Evolutionary conservation across 2,888 invertebrate species (phyloP).

Genomic region (Melieria picta): DNA sequence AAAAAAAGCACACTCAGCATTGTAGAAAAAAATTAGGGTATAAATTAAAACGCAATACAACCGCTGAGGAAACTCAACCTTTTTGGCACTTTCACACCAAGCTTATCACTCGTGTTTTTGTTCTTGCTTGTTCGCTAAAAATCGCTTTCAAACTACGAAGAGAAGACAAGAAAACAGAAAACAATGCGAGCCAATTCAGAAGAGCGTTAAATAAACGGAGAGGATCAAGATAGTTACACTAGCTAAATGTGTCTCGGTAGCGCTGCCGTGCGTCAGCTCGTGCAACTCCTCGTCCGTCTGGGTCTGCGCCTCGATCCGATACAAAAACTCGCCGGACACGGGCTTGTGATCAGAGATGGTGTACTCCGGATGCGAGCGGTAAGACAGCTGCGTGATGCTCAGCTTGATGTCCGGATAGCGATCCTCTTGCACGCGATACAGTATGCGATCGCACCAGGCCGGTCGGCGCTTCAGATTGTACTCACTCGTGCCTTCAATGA

Average conservation of each 20-base stretch:
- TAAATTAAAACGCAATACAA: slow-evolving; percentile 3
- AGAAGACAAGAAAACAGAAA: slow-evolving; percentile 43
- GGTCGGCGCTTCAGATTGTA: slow-evolving; percentile 90
- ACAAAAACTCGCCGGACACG: slow-evolving; percentile 79
- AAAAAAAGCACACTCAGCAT: too few species aligned
- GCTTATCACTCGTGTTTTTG: slow-evolving; percentile 4
- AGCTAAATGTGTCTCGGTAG: slow-evolving; percentile 41
- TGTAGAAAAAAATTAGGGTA: not conserved
- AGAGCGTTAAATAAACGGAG: slow-evolving; percentile 43
- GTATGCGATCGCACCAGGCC: slow-evolving; percentile 93
- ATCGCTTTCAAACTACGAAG: slow-evolving; percentile 46
- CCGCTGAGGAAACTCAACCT: not conserved
- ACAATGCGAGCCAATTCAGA: slow-evolving; percentile 34
- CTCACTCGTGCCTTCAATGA: slow-evolving; percentile 76
- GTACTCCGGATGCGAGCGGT: slow-evolving; percentile 81
- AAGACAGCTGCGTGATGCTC: slow-evolving; percentile 77
- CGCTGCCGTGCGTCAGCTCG: slow-evolving; percentile 56
- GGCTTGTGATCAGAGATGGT: slow-evolving; percentile 93
- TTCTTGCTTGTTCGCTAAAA: not conserved
- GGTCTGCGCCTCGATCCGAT: slow-evolving; percentile 50
- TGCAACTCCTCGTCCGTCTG: slow-evolving; percentile 53
- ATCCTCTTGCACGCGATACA: slow-evolving; percentile 85
- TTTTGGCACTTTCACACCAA: slow-evolving; percentile 1
- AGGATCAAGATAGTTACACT: slow-evolving; percentile 50
- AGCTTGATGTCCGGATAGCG: slow-evolving; percentile 84